Conservation (phyloP, 2,113 vertebrate species). For the Hypanus sabinus region DNA sequence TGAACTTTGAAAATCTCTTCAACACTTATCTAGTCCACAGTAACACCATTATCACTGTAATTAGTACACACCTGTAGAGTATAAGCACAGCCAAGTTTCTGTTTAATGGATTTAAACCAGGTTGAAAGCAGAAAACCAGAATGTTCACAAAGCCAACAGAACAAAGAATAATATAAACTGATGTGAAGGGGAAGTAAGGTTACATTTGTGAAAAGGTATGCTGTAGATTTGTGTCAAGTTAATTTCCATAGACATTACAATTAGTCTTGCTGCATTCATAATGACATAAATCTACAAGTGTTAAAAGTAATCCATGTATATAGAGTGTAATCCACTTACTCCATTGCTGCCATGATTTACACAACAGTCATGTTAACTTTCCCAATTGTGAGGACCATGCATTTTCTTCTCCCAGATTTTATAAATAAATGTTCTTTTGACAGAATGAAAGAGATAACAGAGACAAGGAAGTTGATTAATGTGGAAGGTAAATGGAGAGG, state of each 20-base stretch:
- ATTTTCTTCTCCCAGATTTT: background rate
- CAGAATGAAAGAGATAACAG: background rate
- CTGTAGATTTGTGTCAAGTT: background rate
- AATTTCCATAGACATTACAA: background rate
- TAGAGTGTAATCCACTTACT: background rate
- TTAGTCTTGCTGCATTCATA: background rate
- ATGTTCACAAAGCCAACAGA: background rate
- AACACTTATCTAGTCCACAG: background rate
- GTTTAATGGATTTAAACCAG: background rate
- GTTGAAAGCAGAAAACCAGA: constrained; percentile 7
- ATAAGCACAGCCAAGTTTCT: background rate
- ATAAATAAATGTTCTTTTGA: background rate
- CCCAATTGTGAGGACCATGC: background rate
- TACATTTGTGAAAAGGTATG: background rate
- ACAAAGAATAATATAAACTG: background rate
- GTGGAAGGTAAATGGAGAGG: background rate
- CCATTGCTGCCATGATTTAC: background rate
- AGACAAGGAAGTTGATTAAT: background rate
- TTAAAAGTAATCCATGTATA: background rate
- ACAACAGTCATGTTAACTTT: background rate
- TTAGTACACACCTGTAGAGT: background rate
- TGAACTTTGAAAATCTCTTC: background rate
- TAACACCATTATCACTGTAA: background rate
- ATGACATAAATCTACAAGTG: background rate
- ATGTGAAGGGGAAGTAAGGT: background rate